These are phyloP conservation scores for Hypanus sabinus DNA, from an alignment of 2,113 vertebrate genomes.

Conservation along the genomic window DNA sequence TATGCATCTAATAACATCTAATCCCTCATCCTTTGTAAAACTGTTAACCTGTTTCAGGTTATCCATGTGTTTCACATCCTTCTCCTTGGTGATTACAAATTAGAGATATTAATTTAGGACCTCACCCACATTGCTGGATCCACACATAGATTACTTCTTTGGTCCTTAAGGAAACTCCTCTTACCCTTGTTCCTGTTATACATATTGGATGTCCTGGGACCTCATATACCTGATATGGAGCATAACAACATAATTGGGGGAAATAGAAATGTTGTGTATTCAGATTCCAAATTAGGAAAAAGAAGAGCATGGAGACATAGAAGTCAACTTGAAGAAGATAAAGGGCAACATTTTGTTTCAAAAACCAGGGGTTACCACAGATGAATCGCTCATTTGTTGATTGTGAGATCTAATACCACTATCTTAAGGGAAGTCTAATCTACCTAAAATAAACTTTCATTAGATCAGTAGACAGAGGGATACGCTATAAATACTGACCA, in stretches of 20 bases:
- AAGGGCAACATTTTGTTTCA: not conserved
- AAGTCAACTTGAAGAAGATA: not conserved
- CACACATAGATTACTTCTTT: no score
- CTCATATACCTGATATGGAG: not conserved
- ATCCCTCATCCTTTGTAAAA: no score
- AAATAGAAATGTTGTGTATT: not conserved
- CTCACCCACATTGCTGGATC: no score
- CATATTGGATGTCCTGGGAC: no score
- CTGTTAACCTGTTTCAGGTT: no score
- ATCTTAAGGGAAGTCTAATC: not conserved
- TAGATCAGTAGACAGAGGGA: not conserved
- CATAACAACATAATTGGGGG: not conserved
- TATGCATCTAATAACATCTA: no score
- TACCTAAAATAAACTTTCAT: not conserved
- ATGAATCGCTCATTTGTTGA: not conserved
- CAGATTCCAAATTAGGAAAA: not conserved
- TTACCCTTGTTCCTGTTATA: no score
- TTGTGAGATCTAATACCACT: not conserved
- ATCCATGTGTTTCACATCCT: no score
- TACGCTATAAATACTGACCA: not conserved
- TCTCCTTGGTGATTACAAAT: no score
- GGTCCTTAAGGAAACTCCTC: no score
- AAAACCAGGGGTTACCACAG: not conserved
- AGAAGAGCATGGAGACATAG: not conserved
- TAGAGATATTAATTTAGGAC: no score